Conservation (phyloP, 1,140 invertebrate genomes). For the Galleria mellonella region DNA sequence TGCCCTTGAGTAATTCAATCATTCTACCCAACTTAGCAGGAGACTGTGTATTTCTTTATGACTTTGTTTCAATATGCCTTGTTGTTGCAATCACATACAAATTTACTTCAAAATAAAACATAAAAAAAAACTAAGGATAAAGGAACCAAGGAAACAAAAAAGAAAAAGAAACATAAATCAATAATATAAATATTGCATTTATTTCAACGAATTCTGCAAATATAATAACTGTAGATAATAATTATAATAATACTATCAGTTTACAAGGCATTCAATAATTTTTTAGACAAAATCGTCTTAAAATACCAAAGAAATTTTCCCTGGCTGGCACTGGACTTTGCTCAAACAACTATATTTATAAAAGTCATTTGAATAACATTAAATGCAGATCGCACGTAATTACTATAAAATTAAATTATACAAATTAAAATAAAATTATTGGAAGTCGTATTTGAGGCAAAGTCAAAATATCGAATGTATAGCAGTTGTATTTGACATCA, state of each 20-base stretch:
- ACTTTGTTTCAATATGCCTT: slow-evolving; percentile 17
- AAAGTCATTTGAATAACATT: slow-evolving; percentile 64
- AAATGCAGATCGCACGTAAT: slow-evolving; percentile 68
- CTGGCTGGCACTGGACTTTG: slow-evolving; percentile 61
- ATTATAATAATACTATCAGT: slow-evolving; percentile 72
- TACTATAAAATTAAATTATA: slow-evolving; percentile 63
- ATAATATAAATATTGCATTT: slow-evolving; percentile 74
- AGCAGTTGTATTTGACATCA: slow-evolving; percentile 25
- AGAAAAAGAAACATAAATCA: slow-evolving; percentile 68
- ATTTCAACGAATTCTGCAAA: slow-evolving; percentile 72
- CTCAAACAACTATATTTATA: slow-evolving; percentile 44
- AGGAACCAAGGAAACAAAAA: slow-evolving; percentile 63
- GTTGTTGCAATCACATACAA: slow-evolving; percentile 10
- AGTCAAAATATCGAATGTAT: slow-evolving; percentile 39
- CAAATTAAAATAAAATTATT: slow-evolving; percentile 64
- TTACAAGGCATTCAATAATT: slow-evolving; percentile 56
- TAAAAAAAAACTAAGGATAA: slow-evolving; percentile 58
- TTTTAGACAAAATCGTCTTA: slow-evolving; percentile 21
- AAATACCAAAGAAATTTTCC: slow-evolving; percentile 47
- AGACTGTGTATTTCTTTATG: slow-evolving; percentile 21
- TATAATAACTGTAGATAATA: slow-evolving; percentile 72
- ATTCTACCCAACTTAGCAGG: slow-evolving; percentile 32
- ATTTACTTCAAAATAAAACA: slow-evolving; percentile 20
- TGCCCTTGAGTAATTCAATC: slow-evolving; percentile 30
- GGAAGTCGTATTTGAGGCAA: slow-evolving; percentile 63